Evolutionary conservation across 2,113 vertebrate genomes (phyloP), one percentile per base, ranked within the genome.

Genomic region (Bufo gargarizans): DNA sequence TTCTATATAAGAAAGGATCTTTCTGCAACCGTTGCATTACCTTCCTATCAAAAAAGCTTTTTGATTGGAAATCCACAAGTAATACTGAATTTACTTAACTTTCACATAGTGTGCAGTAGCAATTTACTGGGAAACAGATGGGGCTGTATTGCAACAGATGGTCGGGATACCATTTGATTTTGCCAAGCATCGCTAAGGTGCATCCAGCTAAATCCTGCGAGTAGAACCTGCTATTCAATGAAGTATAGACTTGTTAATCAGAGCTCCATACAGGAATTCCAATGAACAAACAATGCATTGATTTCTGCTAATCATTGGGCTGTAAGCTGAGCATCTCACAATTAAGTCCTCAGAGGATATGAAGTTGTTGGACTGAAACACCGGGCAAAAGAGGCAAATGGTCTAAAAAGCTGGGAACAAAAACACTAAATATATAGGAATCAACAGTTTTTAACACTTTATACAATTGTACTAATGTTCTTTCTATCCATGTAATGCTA

Each of bases 161-260:
- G 82, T 12, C 56, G 85, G 88, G 67, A 71, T 69, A 47, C 69
- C 69, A 83, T 53, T 83, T 86, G n/a, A 77, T 76, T n/a, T 56
- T 56, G 67, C 65, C 50, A 59, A 85, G 80, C 19, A 78, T 83
- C 59, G 45, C 1, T 77, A 72, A 82, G 47, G 78, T 47, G 58
- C 65, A 49, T 3, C 3, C 49, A 56, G 12, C 13, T 13, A 81
- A 61, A 59, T 82, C 47, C 81, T 43, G 59, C 79, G 33, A 53
- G 61, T 47, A 71, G 72, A 55, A 4, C 43, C 59, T 55, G 80
- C 81, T 43, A 78, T 45, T 65, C 74, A 86, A 86, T 79, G 45
- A 86, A 79, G 53, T 71, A 80, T 56, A 79, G 67, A 43, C 83
- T 20, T 45, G 56, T 22, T 77, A 85, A 85, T 56, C 67, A 85